phyloP scores from a whole-genome alignment of 53 echinoderm and acorn worm genomes.

The Antedon mediterranea region DNA sequence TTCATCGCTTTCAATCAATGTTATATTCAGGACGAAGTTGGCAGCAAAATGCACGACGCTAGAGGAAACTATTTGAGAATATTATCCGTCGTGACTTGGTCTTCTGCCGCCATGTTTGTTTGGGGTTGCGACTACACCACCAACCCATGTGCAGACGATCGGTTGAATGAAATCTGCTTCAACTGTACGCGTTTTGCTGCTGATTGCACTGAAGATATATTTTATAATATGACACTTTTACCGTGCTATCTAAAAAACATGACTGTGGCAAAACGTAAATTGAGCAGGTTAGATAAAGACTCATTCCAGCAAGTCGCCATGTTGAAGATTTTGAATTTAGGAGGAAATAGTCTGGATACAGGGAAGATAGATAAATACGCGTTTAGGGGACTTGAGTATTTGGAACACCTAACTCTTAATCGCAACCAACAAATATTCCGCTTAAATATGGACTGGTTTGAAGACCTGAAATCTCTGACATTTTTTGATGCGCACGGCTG shows the following conservation, averaged over 20 bases:
- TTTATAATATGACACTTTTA: neutral
- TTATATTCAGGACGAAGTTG: too few species aligned
- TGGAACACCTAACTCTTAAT: neutral
- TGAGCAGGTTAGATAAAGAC: neutral
- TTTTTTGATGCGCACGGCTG: neutral
- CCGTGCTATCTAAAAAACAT: neutral
- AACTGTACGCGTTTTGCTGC: neutral
- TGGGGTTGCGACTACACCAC: too few species aligned
- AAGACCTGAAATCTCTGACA: neutral
- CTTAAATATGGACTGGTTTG: neutral
- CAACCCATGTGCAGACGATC: too few species aligned
- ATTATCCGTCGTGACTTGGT: too few species aligned
- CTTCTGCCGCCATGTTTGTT: too few species aligned
- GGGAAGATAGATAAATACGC: neutral
- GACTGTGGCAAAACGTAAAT: neutral
- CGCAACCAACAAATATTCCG: neutral
- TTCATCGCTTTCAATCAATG: too few species aligned
- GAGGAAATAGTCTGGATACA: neutral
- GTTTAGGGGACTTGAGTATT: neutral
- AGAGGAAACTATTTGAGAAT: too few species aligned
- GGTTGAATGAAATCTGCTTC: neutral
- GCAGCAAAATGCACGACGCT: too few species aligned
- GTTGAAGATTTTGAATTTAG: neutral
- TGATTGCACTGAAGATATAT: neutral
- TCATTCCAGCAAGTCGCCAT: neutral